phyloP scores from a whole-genome alignment of 2,888 invertebrate species.

The Anodontia alba region DNA sequence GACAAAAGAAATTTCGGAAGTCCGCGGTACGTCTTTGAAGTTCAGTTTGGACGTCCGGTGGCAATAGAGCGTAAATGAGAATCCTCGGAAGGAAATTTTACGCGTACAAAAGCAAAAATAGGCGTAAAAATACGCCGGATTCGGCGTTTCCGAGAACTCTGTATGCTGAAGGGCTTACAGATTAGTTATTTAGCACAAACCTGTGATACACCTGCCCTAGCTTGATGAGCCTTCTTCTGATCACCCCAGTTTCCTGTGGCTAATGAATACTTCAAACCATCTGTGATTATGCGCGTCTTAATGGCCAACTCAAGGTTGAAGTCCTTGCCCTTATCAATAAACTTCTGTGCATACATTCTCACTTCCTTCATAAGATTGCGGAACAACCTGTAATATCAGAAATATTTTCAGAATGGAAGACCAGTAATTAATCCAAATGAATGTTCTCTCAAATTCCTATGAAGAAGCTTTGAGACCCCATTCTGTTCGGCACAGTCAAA shows the following conservation, averaged over 20 bases:
- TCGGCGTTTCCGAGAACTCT: no score
- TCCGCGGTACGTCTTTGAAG: no score
- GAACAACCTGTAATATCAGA: constrained; percentile 90
- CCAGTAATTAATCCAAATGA: no score
- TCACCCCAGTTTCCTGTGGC: constrained; percentile 99
- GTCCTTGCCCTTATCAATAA: constrained; percentile 99
- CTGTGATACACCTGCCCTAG: constrained; percentile 97
- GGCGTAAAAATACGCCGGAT: no score
- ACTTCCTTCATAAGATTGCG: constrained; percentile 99
- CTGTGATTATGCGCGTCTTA: constrained; percentile 98
- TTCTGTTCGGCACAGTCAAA: neutral
- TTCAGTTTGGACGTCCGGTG: no score
- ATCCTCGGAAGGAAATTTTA: no score
- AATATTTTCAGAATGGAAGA: no score
- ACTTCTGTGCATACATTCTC: constrained; percentile 98
- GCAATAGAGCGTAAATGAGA: no score
- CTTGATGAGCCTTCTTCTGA: constrained; percentile 99
- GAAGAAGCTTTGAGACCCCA: neutral
- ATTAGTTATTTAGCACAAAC: no score
- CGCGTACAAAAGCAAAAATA: no score
- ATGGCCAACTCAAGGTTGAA: constrained; percentile 98
- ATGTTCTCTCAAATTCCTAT: neutral
- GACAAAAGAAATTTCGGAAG: no score
- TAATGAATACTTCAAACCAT: constrained; percentile 98
- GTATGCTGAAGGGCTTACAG: no score